phyloP scores from a whole-genome alignment of 2,888 invertebrate genomes.

The Matsumyia berberina region DNA sequence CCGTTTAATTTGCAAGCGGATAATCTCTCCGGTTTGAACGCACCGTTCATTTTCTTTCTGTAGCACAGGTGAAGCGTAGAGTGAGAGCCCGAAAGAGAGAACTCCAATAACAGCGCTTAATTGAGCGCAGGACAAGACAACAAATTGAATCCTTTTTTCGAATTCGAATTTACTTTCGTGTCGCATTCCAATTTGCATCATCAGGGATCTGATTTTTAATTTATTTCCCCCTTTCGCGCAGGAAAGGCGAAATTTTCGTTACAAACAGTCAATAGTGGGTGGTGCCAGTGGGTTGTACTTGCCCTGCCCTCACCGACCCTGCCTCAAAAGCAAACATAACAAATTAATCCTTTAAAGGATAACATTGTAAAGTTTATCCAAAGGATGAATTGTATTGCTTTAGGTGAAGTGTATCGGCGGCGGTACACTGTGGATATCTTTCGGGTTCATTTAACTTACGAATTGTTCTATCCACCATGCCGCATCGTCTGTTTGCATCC shows the following conservation, averaged over 20 bases:
- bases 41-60: conserved; percentile 57
- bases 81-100: conserved; percentile 20
- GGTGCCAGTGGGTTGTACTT: not conserved
- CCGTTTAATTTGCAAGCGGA: conserved; percentile 73
- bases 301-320: no score
- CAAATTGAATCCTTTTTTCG: conserved; percentile 73
- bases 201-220: conserved; percentile 69
- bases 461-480: conserved; percentile 22
- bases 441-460: conserved; percentile 71
- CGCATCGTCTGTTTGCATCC: conserved; percentile 65
- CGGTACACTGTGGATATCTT: conserved; percentile 50
- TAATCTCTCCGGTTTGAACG: conserved; percentile 67
- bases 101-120: conserved; percentile 68
- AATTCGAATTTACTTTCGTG: conserved; percentile 72
- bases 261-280: not conserved
- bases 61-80: conserved; percentile 34
- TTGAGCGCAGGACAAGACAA: conserved; percentile 73
- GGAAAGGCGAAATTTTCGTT: not conserved
- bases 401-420: conserved; percentile 54
- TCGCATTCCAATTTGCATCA: conserved; percentile 73
- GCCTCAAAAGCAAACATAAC: conserved; percentile 60
- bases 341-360: conserved; percentile 74
- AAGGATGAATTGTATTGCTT: conserved; percentile 70
- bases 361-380: conserved; percentile 68
- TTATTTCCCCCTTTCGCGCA: conserved; percentile 8